Evolutionary conservation across 2,797 vertebrate species (phyloP).

Genomic region (Silurus lanzhouensis): DNA sequence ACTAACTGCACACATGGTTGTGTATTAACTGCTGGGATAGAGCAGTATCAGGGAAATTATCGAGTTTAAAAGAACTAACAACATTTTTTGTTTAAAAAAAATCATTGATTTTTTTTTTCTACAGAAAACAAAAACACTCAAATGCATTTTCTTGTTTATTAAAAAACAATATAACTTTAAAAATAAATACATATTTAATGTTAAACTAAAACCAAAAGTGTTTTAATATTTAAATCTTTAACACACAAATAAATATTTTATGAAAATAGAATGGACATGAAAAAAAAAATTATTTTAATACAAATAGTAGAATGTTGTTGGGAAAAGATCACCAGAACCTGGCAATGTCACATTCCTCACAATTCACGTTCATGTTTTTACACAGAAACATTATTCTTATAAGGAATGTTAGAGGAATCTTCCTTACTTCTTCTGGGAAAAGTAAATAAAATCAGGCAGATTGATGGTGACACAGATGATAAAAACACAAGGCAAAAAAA

Average conservation of each 20-base stretch:
- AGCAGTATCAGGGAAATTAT: too few relatives aligned
- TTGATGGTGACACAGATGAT: constrained; percentile 49
- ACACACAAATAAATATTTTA: constrained; percentile 79
- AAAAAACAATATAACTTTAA: constrained; percentile 86
- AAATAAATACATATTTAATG: constrained; percentile 98
- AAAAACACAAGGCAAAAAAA: constrained; percentile 35
- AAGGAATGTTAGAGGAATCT: constrained; percentile 71
- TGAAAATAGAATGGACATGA: constrained; percentile 75
- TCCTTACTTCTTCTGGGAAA: constrained; percentile 20
- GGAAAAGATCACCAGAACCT: background rate
- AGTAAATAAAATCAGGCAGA: constrained; percentile 55
- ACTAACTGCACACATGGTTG: too few relatives aligned
- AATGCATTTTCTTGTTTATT: constrained; percentile 78
- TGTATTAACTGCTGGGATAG: too few relatives aligned
- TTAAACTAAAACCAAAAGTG: constrained; percentile 78
- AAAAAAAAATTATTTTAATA: constrained; percentile 63
- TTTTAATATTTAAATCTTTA: constrained; percentile 81
- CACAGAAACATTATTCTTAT: constrained; percentile 25
- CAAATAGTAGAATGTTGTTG: constrained; percentile 67
- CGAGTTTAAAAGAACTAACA: too few relatives aligned
- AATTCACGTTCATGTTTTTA: background rate
- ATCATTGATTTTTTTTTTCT: background rate
- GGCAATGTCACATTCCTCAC: background rate
- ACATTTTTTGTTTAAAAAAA: too few relatives aligned
- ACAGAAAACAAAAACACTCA: constrained; percentile 37